Evolutionary conservation across 2,888 invertebrate genomes (phyloP).

Genomic region (Drosophila pseudotakahashii): DNA sequence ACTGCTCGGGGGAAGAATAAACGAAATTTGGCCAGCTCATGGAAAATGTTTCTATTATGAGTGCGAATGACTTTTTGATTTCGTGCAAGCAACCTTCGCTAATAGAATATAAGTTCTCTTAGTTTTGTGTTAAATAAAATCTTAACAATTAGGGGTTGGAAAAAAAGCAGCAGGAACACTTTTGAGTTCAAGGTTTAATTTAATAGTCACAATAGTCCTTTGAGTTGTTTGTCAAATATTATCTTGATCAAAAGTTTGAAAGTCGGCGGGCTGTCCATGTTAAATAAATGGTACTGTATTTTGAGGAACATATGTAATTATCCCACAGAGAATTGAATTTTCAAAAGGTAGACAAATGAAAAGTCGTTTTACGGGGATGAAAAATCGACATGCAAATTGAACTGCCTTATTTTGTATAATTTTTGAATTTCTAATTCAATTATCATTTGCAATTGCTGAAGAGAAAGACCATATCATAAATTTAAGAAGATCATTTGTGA

Average conservation of each 20-base stretch:
- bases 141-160: constrained; percentile 17
- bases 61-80: constrained; percentile 28
- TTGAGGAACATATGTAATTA: not conserved
- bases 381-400: not conserved
- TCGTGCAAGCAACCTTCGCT: not conserved
- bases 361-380: not conserved
- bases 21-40: constrained; percentile 13
- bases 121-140: not conserved
- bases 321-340: not conserved
- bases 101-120: not conserved
- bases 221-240: not conserved
- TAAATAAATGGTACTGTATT: not conserved
- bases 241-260: not conserved
- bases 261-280: not conserved
- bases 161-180: constrained; percentile 10
- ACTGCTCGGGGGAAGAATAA: constrained; percentile 7
- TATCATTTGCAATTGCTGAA: too few relatives aligned
- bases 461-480: not conserved
- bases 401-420: too few relatives aligned
- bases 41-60: constrained; percentile 7
- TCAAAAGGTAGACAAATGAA: not conserved
- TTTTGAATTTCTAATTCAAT: too few relatives aligned
- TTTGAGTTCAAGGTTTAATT: not conserved
- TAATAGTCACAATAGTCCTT: not conserved
- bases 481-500: too few relatives aligned